Evolutionary conservation across 1,140 invertebrate genomes (phyloP).

Genomic region (Drosophila ohnishii): DNA sequence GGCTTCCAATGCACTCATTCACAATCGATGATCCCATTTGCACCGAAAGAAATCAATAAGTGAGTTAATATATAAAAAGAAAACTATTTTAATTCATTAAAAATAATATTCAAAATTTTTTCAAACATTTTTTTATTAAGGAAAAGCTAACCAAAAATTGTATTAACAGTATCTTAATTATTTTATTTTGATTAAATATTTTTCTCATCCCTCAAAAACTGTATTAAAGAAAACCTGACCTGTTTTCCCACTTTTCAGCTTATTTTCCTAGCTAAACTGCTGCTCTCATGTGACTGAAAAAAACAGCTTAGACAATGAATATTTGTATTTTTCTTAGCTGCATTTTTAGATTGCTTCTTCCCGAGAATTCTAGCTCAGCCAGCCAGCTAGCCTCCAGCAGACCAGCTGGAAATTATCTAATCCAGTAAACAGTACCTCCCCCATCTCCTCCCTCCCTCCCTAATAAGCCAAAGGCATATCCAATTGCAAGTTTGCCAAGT

Average conservation of each 20-base stretch:
- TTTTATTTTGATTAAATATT: too few species aligned
- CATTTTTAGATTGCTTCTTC: constrained; percentile 24
- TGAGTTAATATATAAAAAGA: background rate
- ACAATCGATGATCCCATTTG: constrained; percentile 14
- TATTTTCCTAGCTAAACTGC: constrained; percentile 1
- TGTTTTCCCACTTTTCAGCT: background rate
- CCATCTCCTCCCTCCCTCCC: background rate
- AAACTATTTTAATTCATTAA: background rate
- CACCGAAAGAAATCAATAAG: constrained; percentile 17
- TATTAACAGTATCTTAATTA: too few species aligned
- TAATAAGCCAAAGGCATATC: constrained; percentile 48
- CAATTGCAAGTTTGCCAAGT: constrained; percentile 71
- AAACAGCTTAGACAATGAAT: constrained; percentile 36
- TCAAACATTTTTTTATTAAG: too few species aligned
- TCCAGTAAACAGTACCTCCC: constrained; percentile 17
- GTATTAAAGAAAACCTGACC: too few species aligned
- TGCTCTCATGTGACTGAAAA: constrained; percentile 38
- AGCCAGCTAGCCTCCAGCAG: constrained; percentile 2
- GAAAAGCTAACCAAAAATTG: too few species aligned
- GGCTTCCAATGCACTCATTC: constrained; percentile 41
- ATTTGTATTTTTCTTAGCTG: constrained; percentile 43
- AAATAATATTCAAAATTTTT: too few species aligned
- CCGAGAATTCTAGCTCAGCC: constrained; percentile 52
- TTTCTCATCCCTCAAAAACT: too few species aligned
- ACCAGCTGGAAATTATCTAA: constrained; percentile 75